A percentile compares a stretch with the other conserved stretches of the same genome.
Evolutionary conservation across 1,140 invertebrate genomes (phyloP).

Genomic region (Drosophila arawakana): DNA sequence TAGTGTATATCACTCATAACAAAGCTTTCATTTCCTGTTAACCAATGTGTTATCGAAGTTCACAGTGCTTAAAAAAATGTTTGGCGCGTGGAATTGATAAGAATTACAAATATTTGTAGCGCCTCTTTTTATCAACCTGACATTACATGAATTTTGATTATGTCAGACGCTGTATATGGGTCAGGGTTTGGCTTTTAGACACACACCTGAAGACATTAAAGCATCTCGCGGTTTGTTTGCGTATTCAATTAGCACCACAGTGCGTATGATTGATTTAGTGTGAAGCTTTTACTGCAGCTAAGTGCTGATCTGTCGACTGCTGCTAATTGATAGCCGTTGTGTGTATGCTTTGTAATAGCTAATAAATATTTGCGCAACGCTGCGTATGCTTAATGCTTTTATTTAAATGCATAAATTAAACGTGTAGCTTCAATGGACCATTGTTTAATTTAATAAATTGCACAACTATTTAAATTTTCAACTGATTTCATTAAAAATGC

Average conservation of each 20-base stretch:
- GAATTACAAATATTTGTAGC: background rate
- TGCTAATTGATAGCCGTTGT: conserved; percentile 52
- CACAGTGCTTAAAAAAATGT: background rate
- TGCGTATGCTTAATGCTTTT: conserved; percentile 65
- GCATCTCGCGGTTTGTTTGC: conserved; percentile 38
- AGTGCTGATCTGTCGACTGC: conserved; percentile 5
- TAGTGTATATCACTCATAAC: background rate
- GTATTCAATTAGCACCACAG: conserved; percentile 58
- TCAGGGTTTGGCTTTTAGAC: background rate
- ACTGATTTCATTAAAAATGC: conserved; percentile 64
- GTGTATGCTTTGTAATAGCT: conserved; percentile 49
- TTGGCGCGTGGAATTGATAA: conserved; percentile 4
- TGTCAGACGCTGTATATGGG: background rate
- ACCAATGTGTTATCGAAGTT: conserved; percentile 3
- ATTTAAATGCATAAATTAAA: conserved; percentile 70
- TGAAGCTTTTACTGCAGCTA: conserved; percentile 46
- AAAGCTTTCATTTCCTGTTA: conserved; percentile 10
- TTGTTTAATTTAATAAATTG: conserved; percentile 25
- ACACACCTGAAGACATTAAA: background rate
- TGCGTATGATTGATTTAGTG: conserved; percentile 76
- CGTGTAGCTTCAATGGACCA: conserved; percentile 21
- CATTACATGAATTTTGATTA: conserved; percentile 9
- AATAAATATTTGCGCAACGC: conserved; percentile 76
- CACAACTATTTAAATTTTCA: conserved; percentile 58
- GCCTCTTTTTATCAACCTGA: background rate